Evolutionary conservation across 35 echinoderm and acorn worm species (phyloP), one percentile per base, ranked within the genome.

Genomic region (Nesometra sesokonis): DNA sequence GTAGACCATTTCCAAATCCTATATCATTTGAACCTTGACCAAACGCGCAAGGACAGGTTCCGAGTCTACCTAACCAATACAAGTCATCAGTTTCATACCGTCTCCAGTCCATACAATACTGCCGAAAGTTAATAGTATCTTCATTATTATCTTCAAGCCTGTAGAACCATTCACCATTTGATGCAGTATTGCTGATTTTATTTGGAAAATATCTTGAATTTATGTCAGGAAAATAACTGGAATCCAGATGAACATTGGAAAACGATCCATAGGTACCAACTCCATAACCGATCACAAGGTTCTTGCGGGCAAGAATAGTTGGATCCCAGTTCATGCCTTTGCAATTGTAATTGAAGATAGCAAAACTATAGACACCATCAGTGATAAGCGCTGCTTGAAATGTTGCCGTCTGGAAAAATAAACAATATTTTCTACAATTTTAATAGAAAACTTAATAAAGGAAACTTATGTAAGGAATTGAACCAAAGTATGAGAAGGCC

Each of bases 351-450:
- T 93, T 97, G 83, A 97, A 97, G 34, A 97, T 82, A 30, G 81
- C 89, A 82, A 91, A 97, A 80, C 91, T 87, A 82, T 89, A 89
- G 32, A 78, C 80, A 36, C 91, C 89, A 82, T 97, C 91, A 11
- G 91, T 97, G n/a, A 88, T 57, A 29, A 97, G 77, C 32, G 82
- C 95, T 19, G 91, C 95, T 88, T 97, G 95, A 82, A 97, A 97
- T 30, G 95, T 97, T 27, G 93, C 91, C 39, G 89, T 90, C 92
- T 97, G 86, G 0, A 32, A 78, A 35, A 34, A 17, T 37, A 36
- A 30, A 37, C 35, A 37, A 31, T 31, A n/a, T 77, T n/a, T 17
- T 31, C 0, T 43, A 32, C 29, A 76, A 80, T 30, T 17, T 78
- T 30, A 78, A 27, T 9, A 11, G 83, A 52, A 27, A 27, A 3